A percentile compares a stretch with the other conserved stretches of the same genome.
Conservation (phyloP, 2,113 vertebrate genomes). For the Mandrillus leucophaeus region DNA sequence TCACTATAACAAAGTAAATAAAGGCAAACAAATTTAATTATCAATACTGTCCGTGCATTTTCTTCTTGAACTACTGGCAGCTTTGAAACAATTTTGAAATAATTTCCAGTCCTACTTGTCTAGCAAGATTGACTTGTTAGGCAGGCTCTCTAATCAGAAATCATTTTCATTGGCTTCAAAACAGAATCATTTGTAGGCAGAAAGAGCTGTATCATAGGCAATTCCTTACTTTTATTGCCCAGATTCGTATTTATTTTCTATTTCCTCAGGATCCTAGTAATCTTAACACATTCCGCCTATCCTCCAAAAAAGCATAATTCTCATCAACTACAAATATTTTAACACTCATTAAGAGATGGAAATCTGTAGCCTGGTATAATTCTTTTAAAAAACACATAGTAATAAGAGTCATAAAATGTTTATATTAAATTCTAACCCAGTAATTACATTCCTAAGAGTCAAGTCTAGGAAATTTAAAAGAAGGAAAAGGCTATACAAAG, state of each 20-base stretch:
- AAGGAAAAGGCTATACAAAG: background rate
- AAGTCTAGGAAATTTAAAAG: slow-evolving; percentile 16
- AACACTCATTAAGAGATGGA: background rate
- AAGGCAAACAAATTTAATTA: slow-evolving; percentile 39
- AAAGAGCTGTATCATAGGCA: background rate
- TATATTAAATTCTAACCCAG: slow-evolving; percentile 28
- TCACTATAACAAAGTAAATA: slow-evolving; percentile 50
- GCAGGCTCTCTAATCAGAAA: slow-evolving; percentile 21
- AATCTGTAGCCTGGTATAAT: background rate
- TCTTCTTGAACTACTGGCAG: background rate
- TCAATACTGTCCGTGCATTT: background rate
- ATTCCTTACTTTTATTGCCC: background rate
- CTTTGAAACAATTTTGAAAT: slow-evolving; percentile 36
- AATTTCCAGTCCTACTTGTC: slow-evolving; percentile 36
- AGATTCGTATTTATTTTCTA: slow-evolving; percentile 27
- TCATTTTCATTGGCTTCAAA: slow-evolving; percentile 10
- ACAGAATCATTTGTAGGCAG: background rate
- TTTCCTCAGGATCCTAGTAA: background rate
- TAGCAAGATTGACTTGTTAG: background rate
- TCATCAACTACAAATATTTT: background rate
- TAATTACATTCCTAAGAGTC: background rate
- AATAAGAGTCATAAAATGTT: background rate
- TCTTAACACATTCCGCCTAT: background rate
- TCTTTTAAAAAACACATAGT: slow-evolving; percentile 10
- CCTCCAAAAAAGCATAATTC: background rate